Evolutionary conservation across 2,888 invertebrate species (phyloP).

Genomic region (Nemotelus nigrinus): DNA sequence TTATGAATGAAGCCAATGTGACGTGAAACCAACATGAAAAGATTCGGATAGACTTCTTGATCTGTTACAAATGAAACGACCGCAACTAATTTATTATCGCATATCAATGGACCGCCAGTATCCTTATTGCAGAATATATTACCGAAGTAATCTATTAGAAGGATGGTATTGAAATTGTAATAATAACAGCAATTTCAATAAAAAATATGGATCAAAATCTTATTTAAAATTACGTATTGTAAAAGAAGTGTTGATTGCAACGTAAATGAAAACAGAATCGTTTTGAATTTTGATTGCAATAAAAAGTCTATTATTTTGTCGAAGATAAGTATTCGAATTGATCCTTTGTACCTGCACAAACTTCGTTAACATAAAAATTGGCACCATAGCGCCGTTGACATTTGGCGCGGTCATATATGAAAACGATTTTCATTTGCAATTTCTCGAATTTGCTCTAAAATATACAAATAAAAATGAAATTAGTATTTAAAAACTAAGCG

Average conservation of each 20-base stretch:
- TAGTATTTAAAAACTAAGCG: neutral
- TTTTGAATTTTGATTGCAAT: too few species aligned
- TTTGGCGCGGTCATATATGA: neutral
- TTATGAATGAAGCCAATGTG: constrained; percentile 36
- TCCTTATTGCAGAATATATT: constrained; percentile 19
- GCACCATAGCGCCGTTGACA: constrained; percentile 19
- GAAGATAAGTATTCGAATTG: too few species aligned
- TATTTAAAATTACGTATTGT: too few species aligned
- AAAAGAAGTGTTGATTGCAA: too few species aligned
- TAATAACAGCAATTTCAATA: too few species aligned
- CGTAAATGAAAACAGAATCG: too few species aligned
- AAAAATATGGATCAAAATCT: too few species aligned
- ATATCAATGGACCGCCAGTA: constrained; percentile 17
- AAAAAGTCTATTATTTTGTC: too few species aligned
- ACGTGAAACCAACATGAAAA: constrained; percentile 16
- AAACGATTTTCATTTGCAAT: constrained; percentile 9
- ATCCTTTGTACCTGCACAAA: constrained; percentile 11
- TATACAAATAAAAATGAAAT: neutral
- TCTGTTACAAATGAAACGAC: constrained; percentile 13
- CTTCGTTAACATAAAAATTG: constrained; percentile 24
- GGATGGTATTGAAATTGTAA: too few species aligned
- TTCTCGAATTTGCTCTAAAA: constrained; percentile 11
- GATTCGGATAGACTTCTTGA: constrained; percentile 30
- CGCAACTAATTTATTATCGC: constrained; percentile 17
- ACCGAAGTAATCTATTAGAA: constrained; percentile 9